phyloP scores from a whole-genome alignment of 2,888 invertebrate species.

The Frankliniella fusca region DNA sequence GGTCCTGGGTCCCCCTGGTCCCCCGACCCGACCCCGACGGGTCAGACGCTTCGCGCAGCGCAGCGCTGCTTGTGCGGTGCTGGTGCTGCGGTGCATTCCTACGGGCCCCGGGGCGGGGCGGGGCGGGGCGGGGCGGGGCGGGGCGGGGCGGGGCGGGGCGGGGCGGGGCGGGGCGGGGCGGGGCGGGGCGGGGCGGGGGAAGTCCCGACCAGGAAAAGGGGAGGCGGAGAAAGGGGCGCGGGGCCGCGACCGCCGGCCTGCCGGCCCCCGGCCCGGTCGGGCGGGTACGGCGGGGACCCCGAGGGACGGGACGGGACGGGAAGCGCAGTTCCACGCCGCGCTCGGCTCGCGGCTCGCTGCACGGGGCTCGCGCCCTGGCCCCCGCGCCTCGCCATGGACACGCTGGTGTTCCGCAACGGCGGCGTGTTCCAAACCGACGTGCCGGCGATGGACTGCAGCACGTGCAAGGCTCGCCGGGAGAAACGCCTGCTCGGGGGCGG shows the following conservation, averaged over 20 bases:
- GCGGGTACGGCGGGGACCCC: not conserved
- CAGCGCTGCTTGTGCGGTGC: not conserved
- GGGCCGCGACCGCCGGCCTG: not conserved
- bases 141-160: not conserved
- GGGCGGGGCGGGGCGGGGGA: not conserved
- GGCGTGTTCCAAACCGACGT: conserved; percentile 38
- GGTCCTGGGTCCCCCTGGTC: not conserved
- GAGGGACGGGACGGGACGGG: not conserved
- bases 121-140: not conserved
- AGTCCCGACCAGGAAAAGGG: not conserved
- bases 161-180: not conserved
- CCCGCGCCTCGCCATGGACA: conserved; percentile 25
- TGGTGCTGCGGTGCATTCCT: not conserved
- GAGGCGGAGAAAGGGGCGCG: not conserved
- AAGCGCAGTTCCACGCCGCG: not conserved
- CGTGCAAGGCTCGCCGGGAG: conserved; percentile 38
- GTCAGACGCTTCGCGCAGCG: not conserved
- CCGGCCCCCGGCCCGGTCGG: not conserved
- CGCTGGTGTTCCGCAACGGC: conserved; percentile 39
- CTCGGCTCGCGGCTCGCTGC: not conserved
- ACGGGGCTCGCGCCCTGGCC: not conserved
- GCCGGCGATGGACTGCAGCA: conserved; percentile 39
- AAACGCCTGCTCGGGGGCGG: conserved; percentile 31
- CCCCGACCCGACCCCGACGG: not conserved
- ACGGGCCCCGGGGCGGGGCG: not conserved